Conservation (phyloP, 1,140 invertebrate species). For the Nilaparvata lugens region DNA sequence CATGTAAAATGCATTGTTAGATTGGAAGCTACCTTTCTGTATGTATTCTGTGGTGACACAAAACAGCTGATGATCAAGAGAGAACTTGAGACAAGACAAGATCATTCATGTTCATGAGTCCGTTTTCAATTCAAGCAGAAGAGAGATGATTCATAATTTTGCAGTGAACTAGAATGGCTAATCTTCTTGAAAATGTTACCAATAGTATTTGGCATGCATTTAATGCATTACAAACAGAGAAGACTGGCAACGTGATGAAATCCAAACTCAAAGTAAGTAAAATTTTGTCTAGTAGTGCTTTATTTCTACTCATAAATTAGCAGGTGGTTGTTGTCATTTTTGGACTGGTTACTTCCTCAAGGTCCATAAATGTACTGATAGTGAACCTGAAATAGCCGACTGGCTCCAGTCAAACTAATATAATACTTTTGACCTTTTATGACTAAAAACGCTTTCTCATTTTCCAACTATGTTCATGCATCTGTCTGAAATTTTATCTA, state of each 20-base stretch:
- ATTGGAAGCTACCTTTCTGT: too few relatives aligned
- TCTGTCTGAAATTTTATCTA: not conserved
- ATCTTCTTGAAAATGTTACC: conserved; percentile 54
- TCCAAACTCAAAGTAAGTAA: conserved; percentile 64
- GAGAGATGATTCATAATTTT: not conserved
- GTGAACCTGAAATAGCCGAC: too few relatives aligned
- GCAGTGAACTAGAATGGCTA: conserved; percentile 41
- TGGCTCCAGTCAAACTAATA: too few relatives aligned
- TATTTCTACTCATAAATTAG: not conserved
- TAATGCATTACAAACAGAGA: conserved; percentile 50
- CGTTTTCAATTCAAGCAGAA: too few relatives aligned
- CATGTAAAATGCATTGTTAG: too few relatives aligned
- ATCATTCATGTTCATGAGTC: too few relatives aligned
- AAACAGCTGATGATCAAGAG: not conserved
- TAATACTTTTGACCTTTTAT: too few relatives aligned
- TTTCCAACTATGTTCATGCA: too few relatives aligned
- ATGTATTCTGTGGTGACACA: too few relatives aligned
- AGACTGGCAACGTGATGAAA: conserved; percentile 51
- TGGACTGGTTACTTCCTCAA: too few relatives aligned
- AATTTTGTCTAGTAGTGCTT: not conserved
- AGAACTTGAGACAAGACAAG: not conserved
- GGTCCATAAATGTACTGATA: too few relatives aligned
- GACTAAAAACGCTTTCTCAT: too few relatives aligned
- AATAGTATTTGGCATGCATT: conserved; percentile 71
- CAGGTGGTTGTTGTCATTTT: conserved; percentile 6